A percentile compares a stretch with the other conserved stretches of the same genome.
Conservation (phyloP, 2,797 vertebrate species). For the Manis javanica region DNA sequence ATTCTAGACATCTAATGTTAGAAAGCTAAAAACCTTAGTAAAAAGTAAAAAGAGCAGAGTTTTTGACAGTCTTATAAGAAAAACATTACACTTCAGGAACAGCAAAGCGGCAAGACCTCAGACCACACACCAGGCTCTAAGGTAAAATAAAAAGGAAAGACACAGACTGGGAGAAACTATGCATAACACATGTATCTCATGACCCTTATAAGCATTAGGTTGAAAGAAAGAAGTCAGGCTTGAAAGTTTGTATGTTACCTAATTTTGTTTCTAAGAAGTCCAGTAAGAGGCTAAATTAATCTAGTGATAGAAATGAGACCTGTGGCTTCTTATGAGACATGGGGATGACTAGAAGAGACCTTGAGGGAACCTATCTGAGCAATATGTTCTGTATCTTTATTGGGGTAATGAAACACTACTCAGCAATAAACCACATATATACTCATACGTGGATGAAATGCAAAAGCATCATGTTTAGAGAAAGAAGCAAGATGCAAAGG, state of each 20-base stretch:
- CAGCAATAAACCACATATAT: neutral
- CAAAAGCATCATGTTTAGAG: neutral
- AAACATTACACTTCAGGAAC: neutral
- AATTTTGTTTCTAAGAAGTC: neutral
- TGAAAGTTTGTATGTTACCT: neutral
- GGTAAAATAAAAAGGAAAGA: conserved; percentile 18
- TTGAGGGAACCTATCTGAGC: neutral
- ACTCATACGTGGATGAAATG: neutral
- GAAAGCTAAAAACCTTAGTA: neutral
- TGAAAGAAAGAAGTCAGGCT: neutral
- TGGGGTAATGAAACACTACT: neutral
- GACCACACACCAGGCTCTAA: neutral
- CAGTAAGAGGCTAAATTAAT: neutral
- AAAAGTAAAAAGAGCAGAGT: neutral
- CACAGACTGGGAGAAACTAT: neutral
- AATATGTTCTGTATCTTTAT: neutral
- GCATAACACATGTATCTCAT: neutral
- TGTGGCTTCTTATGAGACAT: neutral
- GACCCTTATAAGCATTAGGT: neutral
- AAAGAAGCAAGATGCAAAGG: neutral
- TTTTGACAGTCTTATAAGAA: neutral
- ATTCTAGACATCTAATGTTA: conserved; percentile 15
- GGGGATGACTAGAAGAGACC: neutral
- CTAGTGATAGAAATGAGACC: neutral
- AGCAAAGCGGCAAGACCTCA: neutral